These are phyloP conservation scores for Dioctria linearis DNA, from an alignment of 2,888 invertebrate species.

Conservation along the genomic window DNA sequence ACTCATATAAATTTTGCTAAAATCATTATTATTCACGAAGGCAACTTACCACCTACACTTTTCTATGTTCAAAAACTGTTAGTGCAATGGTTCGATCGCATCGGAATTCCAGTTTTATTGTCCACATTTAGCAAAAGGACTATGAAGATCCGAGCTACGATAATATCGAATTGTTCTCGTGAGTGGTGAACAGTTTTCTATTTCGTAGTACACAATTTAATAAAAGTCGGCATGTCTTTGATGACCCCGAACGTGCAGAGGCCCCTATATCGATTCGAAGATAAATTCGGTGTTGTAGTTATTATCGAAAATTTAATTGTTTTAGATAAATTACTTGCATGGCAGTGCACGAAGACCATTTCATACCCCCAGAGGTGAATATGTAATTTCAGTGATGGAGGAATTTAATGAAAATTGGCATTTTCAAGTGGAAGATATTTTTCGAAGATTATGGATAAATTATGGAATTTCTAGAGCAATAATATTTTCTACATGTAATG, in stretches of 20 bases:
- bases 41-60: neutral
- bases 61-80: constrained; percentile 11
- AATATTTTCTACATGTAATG: constrained; percentile 50
- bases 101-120: constrained; percentile 17
- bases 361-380: constrained; percentile 52
- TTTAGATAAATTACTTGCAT: constrained; percentile 52
- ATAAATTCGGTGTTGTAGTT: constrained; percentile 51
- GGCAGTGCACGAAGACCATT: constrained; percentile 57
- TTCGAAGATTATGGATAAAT: constrained; percentile 57
- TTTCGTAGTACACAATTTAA: constrained; percentile 41
- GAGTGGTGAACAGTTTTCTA: constrained; percentile 49
- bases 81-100: neutral
- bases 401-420: constrained; percentile 26
- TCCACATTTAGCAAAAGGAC: constrained; percentile 4
- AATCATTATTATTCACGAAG: constrained; percentile 35
- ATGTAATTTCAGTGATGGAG: constrained; percentile 49
- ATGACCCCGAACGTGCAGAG: constrained; percentile 15
- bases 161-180: constrained; percentile 50
- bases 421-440: constrained; percentile 7
- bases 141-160: constrained; percentile 50
- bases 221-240: constrained; percentile 18
- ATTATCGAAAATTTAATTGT: constrained; percentile 45
- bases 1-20: constrained; percentile 20
- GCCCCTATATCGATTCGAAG: constrained; percentile 27
- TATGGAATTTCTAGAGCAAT: constrained; percentile 55